Percentiles rank a stretch among this genome's conserved stretches.
Evolutionary conservation across 2,113 vertebrate species (phyloP).

Genomic region (Sphyrna mokarran): DNA sequence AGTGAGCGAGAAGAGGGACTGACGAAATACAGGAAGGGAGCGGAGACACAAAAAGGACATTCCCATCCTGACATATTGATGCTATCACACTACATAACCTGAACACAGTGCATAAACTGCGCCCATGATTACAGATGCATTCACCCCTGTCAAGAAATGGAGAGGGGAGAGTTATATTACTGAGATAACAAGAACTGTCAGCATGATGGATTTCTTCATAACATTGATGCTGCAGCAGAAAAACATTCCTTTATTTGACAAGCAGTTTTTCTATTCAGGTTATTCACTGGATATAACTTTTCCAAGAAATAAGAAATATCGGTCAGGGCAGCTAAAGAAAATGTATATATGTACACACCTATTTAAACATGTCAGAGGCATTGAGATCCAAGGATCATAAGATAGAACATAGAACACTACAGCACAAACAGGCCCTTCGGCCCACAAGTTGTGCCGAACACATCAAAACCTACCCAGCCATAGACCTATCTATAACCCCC

Average conservation of each 20-base stretch:
- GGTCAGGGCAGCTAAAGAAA: background rate
- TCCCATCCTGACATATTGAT: background rate
- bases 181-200: background rate
- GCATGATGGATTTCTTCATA: conserved; percentile 6
- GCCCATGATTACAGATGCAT: background rate
- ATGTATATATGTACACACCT: background rate
- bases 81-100: background rate
- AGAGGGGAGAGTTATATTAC: background rate
- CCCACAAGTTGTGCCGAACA: too few species aligned
- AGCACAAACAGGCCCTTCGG: too few species aligned
- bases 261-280: background rate
- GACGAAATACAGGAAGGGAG: background rate
- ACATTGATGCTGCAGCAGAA: background rate
- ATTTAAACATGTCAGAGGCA: background rate
- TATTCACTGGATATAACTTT: background rate
- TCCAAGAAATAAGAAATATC: background rate
- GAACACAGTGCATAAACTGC: background rate
- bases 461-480: too few species aligned
- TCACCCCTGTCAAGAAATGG: background rate
- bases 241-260: background rate
- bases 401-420: background rate
- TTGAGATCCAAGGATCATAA: background rate
- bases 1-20: too few species aligned
- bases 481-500: too few species aligned
- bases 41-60: background rate